Evolutionary conservation across 1,140 invertebrate species (phyloP).

Genomic region (Gryon sp.): DNA sequence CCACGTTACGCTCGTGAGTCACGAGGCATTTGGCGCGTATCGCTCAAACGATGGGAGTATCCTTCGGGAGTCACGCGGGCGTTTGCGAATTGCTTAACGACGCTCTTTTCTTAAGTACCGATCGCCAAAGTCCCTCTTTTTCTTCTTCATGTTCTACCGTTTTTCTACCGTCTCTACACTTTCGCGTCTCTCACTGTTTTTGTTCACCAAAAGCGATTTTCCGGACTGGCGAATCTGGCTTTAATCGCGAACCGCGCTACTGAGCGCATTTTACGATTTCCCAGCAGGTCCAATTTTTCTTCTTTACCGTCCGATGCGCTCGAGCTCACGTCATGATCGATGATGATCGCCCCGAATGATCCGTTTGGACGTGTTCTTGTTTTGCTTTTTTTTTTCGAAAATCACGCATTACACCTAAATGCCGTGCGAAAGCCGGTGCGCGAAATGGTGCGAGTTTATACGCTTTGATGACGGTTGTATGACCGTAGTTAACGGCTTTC

Average conservation of each 20-base stretch:
- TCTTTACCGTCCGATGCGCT: constrained; percentile 65
- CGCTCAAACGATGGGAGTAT: constrained; percentile 54
- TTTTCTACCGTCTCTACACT: too few species aligned
- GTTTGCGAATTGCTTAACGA: constrained; percentile 62
- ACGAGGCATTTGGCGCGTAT: constrained; percentile 61
- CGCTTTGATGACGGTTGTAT: constrained; percentile 23
- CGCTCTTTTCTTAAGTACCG: constrained; percentile 53
- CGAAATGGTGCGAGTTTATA: constrained; percentile 25
- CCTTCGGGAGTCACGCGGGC: constrained; percentile 52
- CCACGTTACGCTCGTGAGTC: constrained; percentile 65
- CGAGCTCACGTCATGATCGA: constrained; percentile 60
- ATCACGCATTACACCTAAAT: constrained; percentile 21
- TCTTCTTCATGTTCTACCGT: neutral
- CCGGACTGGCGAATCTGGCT: constrained; percentile 59
- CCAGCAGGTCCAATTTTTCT: constrained; percentile 46
- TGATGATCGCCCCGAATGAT: constrained; percentile 46
- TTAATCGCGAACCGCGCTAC: constrained; percentile 59
- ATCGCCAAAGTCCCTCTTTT: constrained; percentile 40
- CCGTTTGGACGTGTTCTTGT: constrained; percentile 40
- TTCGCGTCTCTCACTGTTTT: constrained; percentile 2
- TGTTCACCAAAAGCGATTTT: constrained; percentile 64
- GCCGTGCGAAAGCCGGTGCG: constrained; percentile 34
- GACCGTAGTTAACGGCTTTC: constrained; percentile 20
- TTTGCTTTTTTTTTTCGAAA: constrained; percentile 38
- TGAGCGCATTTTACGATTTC: constrained; percentile 52